Conservation (phyloP, 2,888 invertebrate species). For the Andrena chrysosceles region DNA sequence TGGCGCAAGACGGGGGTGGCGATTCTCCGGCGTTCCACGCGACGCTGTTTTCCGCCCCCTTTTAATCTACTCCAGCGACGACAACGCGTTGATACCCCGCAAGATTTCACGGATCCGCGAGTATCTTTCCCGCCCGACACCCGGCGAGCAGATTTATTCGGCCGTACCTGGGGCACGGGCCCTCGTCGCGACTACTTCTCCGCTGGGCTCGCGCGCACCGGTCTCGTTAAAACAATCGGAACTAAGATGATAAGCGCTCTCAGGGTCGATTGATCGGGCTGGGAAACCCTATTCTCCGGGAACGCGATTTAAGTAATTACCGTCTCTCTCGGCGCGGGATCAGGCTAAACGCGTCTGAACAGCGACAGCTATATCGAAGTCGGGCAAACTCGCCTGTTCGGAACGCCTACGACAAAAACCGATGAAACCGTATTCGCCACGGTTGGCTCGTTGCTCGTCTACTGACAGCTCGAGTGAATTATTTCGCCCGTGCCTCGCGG, state of each 20-base stretch:
- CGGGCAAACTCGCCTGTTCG: not conserved
- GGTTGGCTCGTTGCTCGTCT: not conserved
- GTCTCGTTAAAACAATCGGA: not conserved
- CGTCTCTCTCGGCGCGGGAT: not conserved
- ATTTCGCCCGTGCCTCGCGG: not conserved
- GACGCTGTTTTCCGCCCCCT: not conserved
- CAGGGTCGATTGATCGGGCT: constrained; percentile 21
- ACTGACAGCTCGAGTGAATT: not conserved
- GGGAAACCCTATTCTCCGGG: not conserved
- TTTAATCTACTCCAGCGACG: not conserved
- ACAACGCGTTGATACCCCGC: not conserved
- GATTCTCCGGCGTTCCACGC: constrained; percentile 27
- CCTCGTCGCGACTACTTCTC: not conserved
- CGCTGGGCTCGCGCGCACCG: not conserved
- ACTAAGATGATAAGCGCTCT: constrained; percentile 10
- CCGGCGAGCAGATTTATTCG: too few relatives aligned
- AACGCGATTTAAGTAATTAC: constrained; percentile 28
- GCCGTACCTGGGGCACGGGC: not conserved
- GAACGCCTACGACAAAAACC: not conserved
- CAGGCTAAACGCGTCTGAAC: constrained; percentile 13
- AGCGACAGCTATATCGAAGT: not conserved
- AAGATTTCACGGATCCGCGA: constrained; percentile 6
- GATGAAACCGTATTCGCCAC: not conserved
- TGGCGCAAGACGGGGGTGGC: constrained; percentile 22
- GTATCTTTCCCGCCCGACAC: not conserved